Conservation (phyloP, 2,113 vertebrate genomes). For the Aspidoscelis tigris region DNA sequence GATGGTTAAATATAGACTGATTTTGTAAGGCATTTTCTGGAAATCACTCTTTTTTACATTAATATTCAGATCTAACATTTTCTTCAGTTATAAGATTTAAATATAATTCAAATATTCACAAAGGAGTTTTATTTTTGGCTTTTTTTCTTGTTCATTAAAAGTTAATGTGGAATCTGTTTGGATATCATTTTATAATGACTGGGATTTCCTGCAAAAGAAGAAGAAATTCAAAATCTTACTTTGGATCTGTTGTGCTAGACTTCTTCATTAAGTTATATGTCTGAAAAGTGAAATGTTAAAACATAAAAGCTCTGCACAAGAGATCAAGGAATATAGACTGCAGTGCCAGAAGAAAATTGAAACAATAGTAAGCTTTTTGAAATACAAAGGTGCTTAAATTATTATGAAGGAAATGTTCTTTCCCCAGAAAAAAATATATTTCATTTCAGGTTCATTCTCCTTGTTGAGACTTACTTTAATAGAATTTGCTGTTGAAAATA, state of each 20-base stretch:
- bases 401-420: background rate
- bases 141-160: background rate
- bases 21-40: background rate
- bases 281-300: constrained; percentile 1
- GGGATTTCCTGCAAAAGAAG: background rate
- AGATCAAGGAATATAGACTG: background rate
- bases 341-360: background rate
- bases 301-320: background rate
- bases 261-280: background rate
- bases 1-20: too few species aligned
- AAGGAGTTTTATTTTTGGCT: background rate
- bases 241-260: background rate
- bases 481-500: background rate
- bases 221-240: constrained; percentile 7
- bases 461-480: constrained; percentile 5
- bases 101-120: background rate
- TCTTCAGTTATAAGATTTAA: background rate
- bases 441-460: background rate
- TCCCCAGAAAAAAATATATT: background rate
- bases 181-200: background rate
- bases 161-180: background rate
- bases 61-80: background rate
- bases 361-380: constrained; percentile 12
- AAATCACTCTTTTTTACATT: background rate
- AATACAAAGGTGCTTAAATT: constrained; percentile 2